Evolutionary conservation across 2,888 invertebrate species (phyloP).

Genomic region (Arge pagana): DNA sequence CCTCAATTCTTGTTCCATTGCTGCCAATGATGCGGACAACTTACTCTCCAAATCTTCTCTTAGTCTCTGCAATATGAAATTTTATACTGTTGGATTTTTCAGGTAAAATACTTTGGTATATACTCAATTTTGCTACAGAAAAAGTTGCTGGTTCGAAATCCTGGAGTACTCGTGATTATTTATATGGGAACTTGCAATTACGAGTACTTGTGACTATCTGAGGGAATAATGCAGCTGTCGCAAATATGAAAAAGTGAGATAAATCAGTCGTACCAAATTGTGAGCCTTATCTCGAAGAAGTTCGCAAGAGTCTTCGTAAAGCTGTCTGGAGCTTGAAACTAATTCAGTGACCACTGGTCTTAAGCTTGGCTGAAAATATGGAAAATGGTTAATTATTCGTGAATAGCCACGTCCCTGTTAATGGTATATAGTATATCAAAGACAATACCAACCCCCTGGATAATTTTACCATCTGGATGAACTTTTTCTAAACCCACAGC

Average conservation of each 20-base stretch:
- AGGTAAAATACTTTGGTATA: constrained; percentile 6
- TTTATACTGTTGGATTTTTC: not conserved
- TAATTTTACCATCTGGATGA: constrained; percentile 80
- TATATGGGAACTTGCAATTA: not conserved
- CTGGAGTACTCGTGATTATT: not conserved
- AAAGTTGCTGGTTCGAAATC: constrained; percentile 10
- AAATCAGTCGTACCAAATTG: constrained; percentile 59
- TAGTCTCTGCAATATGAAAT: constrained; percentile 57
- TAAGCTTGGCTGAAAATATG: constrained; percentile 63
- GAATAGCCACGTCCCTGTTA: not conserved
- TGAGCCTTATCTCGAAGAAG: constrained; percentile 72
- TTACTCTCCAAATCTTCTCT: constrained; percentile 72
- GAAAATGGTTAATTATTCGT: not conserved
- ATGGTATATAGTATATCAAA: not conserved
- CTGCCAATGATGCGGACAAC: constrained; percentile 68
- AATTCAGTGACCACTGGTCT: constrained; percentile 78
- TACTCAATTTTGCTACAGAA: constrained; percentile 8
- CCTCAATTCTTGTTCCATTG: constrained; percentile 73
- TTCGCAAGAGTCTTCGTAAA: constrained; percentile 76
- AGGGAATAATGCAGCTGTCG: not conserved
- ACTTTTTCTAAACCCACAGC: constrained; percentile 72
- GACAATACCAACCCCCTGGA: constrained; percentile 67
- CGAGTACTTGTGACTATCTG: not conserved
- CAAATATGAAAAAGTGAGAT: not conserved
- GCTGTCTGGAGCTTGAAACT: constrained; percentile 67